A percentile compares a stretch with the other conserved stretches of the same genome.
These are phyloP conservation scores for Rhamphomyia laevipes DNA, from an alignment of 2,888 invertebrate species.

Conservation along the genomic window DNA sequence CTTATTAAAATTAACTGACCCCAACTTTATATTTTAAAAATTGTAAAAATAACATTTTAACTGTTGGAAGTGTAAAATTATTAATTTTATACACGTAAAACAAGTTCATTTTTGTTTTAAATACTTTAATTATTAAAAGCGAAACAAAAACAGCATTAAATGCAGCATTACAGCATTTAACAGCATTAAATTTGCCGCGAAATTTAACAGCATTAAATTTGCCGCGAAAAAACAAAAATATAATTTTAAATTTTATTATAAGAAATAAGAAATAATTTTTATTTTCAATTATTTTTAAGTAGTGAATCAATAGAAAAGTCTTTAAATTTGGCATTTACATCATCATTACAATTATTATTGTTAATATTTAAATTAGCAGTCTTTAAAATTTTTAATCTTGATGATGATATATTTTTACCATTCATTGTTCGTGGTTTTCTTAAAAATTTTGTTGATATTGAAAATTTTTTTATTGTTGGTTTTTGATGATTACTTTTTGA, in stretches of 20 bases:
- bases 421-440: constrained; percentile 24
- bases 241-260: background rate
- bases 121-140: no score
- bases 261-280: constrained; percentile 1
- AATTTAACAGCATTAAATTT: no score
- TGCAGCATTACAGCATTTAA: no score
- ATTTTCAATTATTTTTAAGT: constrained; percentile 24
- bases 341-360: constrained; percentile 21
- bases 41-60: no score
- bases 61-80: no score
- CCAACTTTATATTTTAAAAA: no score
- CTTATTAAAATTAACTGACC: no score
- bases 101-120: no score
- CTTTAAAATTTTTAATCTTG: constrained; percentile 19
- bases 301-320: constrained; percentile 38
- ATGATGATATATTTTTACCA: background rate
- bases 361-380: constrained; percentile 7
- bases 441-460: constrained; percentile 33
- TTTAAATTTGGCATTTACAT: constrained; percentile 37
- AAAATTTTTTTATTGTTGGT: constrained; percentile 23
- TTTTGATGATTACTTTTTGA: constrained; percentile 12
- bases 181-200: no score
- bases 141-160: no score
- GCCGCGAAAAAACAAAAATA: background rate
- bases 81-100: no score